Percentiles rank a stretch among this genome's conserved stretches.
Conservation (phyloP, 2,113 vertebrate species). For the Prochilodus magdalenae region DNA sequence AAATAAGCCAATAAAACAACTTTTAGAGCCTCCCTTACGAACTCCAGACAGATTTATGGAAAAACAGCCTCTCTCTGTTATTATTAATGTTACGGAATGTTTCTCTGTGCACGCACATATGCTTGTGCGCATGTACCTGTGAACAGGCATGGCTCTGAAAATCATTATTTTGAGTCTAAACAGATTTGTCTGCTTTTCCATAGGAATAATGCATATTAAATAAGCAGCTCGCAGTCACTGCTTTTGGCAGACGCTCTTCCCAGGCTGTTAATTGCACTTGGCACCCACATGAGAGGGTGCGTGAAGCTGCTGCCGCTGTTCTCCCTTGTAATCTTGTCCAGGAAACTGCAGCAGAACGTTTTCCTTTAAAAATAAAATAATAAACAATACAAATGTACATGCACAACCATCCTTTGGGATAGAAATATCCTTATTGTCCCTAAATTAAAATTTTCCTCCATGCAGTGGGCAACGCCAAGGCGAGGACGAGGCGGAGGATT, state of each 20-base stretch:
- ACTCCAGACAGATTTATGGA: background rate
- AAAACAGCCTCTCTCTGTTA: background rate
- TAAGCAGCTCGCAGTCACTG: conserved; percentile 41
- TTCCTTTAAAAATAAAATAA: background rate
- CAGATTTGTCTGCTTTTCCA: conserved; percentile 47
- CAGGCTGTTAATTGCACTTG: conserved; percentile 63
- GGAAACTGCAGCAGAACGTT: conserved; percentile 11
- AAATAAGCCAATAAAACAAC: too few species aligned
- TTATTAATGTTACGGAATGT: background rate
- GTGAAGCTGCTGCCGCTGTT: conserved; percentile 35
- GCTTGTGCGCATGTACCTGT: conserved; percentile 15
- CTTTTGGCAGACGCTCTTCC: conserved; percentile 54
- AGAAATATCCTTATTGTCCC: background rate
- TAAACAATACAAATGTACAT: background rate
- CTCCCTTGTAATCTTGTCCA: conserved; percentile 41
- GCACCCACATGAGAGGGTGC: conserved; percentile 48
- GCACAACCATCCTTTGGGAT: background rate
- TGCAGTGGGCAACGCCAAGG: background rate
- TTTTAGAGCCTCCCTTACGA: too few species aligned
- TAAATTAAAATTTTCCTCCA: background rate
- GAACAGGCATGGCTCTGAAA: conserved; percentile 13
- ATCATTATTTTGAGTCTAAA: conserved; percentile 29
- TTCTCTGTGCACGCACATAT: background rate
- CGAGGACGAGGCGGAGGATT: conserved; percentile 10
- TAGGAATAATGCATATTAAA: conserved; percentile 55